Base-by-base conservation (phyloP, 1,140 invertebrate species). In the Brachionus manjavacas region DNA sequence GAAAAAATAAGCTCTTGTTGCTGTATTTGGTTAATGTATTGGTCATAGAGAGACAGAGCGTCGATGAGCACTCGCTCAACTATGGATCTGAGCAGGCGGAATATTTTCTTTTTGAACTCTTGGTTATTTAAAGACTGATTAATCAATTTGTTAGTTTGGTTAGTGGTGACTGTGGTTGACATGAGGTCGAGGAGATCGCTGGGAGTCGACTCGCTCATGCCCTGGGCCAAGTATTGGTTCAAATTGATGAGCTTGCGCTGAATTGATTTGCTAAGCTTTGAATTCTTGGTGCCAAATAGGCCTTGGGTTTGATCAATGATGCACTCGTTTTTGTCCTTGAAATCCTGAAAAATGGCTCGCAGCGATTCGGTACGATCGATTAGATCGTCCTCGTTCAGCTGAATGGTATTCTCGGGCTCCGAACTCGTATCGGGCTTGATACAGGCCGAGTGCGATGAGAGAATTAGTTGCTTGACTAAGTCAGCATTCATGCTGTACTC, bases 311-410 rank as follows among this genome's bases (percentile, higher is more conserved):
- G 35, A 8, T 81, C 79, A 2, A 60, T 43, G 35, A 81, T 68
- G 39, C 79, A 81, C 31, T 81, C 79, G 52, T 81, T 43, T 81
- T 60, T 66, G 7, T 81, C 52, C 4, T 41, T 43, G 64, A 81
- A 81, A 1, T 81, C 79, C 12, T 81, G 14, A 7, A 81, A 81
- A 46, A 64, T 23, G 2, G 7, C 9, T 41, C 41, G 46, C 0
- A 81, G 20, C 35, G 25, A 9, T 14, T 81, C 52, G 9, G 20
- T 41, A 11, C 52, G 49, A 60, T 81, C 79, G 23, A 81, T 68
- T 20, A 81, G 23, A 66, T 81, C 79, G 79, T 81, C 79, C 60
- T 60, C 79, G 43, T 76, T 76, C 12, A 76, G n/a, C 25, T 76
- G 41, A 49, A 76, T 76, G 7, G 72, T 76, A n/a, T 46, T 49